Percentiles rank a stretch among this genome's conserved stretches.
Conservation (phyloP, 2,888 invertebrate genomes). For the Aphodius granarius region DNA sequence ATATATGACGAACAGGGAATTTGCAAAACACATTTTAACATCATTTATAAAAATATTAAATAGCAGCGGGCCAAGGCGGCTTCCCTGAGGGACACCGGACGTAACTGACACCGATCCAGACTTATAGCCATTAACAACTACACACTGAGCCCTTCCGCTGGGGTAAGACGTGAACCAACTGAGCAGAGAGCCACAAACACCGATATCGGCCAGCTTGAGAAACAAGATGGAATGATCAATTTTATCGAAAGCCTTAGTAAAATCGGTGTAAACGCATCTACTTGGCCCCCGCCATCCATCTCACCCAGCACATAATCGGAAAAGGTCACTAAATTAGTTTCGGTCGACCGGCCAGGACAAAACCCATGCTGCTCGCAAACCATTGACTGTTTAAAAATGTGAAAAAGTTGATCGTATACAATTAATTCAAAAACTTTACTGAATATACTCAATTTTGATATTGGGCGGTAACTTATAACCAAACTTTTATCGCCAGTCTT, state of each 20-base stretch:
- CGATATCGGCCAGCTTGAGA: conserved; percentile 26
- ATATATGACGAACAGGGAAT: conserved; percentile 5
- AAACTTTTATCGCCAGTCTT: conserved; percentile 12
- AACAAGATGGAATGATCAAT: conserved; percentile 30
- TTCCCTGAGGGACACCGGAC: conserved; percentile 33
- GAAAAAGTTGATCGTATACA: neutral
- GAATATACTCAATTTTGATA: neutral
- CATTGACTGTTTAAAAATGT: neutral
- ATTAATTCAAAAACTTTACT: neutral
- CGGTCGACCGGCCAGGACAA: neutral
- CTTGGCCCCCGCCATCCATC: neutral
- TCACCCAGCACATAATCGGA: neutral
- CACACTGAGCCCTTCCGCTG: conserved; percentile 22
- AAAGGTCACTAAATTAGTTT: neutral
- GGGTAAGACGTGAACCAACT: conserved; percentile 29
- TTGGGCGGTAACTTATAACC: conserved; percentile 12
- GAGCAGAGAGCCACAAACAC: conserved; percentile 28
- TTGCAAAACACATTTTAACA: conserved; percentile 5
- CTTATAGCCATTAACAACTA: conserved; percentile 19
- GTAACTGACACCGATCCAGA: conserved; percentile 21
- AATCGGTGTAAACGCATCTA: conserved; percentile 29
- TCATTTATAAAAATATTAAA: conserved; percentile 26
- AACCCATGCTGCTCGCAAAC: neutral
- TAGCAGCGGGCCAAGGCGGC: conserved; percentile 28
- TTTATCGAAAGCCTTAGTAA: conserved; percentile 34